Percentiles rank a stretch among this genome's conserved stretches.
Evolutionary conservation across 2,888 invertebrate species (phyloP).

Genomic region (Clusia tigrina): DNA sequence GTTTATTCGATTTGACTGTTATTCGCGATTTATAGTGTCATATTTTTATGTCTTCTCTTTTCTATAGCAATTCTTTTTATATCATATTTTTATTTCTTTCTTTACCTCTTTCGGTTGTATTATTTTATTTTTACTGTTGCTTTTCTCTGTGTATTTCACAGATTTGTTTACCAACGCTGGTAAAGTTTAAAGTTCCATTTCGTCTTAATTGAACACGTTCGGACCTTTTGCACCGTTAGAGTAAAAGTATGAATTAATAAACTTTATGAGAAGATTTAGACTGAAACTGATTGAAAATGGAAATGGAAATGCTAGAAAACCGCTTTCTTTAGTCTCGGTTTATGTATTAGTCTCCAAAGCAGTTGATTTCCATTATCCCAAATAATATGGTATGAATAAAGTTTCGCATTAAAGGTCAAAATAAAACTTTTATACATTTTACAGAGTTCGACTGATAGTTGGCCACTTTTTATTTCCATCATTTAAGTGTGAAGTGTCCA

Average conservation of each 20-base stretch:
- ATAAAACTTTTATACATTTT: too few species aligned
- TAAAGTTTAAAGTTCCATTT: neutral
- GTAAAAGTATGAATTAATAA: neutral
- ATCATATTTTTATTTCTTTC: neutral
- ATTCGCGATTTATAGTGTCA: neutral
- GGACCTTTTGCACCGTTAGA: slow-evolving; percentile 6
- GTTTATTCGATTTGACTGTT: neutral
- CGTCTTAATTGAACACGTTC: slow-evolving; percentile 3
- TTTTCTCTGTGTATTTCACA: neutral
- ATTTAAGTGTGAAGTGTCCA: too few species aligned
- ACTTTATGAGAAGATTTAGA: neutral
- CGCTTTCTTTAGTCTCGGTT: neutral
- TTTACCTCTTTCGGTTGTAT: neutral
- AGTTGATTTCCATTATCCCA: too few species aligned
- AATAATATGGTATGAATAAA: too few species aligned
- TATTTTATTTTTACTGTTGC: neutral
- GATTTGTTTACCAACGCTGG: too few species aligned
- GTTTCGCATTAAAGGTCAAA: too few species aligned
- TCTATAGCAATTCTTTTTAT: neutral
- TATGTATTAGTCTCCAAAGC: too few species aligned
- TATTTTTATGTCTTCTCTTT: neutral
- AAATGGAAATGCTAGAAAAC: too few species aligned
- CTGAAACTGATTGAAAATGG: neutral
- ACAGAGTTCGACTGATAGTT: too few species aligned
- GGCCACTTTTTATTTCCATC: too few species aligned